phyloP scores from a whole-genome alignment of 2,888 invertebrate genomes.

The Meiosimyza platycephala region DNA sequence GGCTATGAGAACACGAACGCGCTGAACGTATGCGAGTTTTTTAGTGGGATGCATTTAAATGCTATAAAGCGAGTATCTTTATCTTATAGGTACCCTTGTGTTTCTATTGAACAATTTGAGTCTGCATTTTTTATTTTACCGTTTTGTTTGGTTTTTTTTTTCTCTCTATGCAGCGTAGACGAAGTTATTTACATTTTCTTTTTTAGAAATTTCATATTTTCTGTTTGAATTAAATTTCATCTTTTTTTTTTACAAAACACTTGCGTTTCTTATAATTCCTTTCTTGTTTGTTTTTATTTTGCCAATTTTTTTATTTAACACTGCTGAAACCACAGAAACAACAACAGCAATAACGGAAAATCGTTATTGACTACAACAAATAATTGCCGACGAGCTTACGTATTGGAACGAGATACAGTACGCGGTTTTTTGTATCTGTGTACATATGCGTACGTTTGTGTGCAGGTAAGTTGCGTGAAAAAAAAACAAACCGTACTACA shows the following conservation, averaged over 20 bases:
- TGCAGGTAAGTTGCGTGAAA: conserved; percentile 25
- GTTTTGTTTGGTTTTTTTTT: background rate
- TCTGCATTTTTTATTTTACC: background rate
- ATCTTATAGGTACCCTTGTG: background rate
- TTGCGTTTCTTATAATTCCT: background rate
- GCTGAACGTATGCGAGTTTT: too few species aligned
- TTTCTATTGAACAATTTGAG: background rate
- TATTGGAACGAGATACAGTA: background rate
- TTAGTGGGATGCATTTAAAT: too few species aligned
- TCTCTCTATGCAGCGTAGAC: background rate
- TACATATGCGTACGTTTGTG: conserved; percentile 6
- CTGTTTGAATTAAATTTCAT: background rate
- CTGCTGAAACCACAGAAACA: background rate
- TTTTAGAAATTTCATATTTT: background rate
- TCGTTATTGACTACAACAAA: background rate
- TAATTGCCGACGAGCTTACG: conserved; percentile 4
- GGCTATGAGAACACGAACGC: background rate
- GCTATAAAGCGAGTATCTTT: too few species aligned
- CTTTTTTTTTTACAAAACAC: background rate
- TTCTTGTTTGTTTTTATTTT: background rate
- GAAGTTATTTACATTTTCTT: background rate
- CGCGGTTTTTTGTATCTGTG: background rate
- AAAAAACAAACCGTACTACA: conserved; percentile 39
- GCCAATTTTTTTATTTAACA: background rate
- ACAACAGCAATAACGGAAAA: background rate